These are phyloP conservation scores for Frankliniella intonsa DNA, from an alignment of 2,888 invertebrate genomes.

Conservation along the genomic window DNA sequence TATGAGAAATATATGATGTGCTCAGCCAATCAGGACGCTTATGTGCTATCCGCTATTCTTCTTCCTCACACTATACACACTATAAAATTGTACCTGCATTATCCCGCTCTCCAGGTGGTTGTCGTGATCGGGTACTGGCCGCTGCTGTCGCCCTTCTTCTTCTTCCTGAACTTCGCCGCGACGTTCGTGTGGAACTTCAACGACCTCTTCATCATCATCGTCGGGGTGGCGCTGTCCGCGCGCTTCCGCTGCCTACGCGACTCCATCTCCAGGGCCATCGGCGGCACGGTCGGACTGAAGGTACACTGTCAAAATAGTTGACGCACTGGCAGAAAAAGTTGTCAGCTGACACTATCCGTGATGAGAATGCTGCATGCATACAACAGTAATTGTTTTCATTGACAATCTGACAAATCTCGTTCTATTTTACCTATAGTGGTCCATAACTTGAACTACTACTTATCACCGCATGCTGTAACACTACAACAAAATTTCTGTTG, in stretches of 20 bases:
- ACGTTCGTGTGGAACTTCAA: constrained; percentile 42
- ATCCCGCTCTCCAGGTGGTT: background rate
- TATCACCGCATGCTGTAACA: background rate
- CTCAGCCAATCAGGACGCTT: no score
- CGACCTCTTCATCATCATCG: constrained; percentile 43
- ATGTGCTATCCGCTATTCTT: no score
- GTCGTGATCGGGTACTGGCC: background rate
- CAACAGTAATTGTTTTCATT: no score
- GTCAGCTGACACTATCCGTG: no score
- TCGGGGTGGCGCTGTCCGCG: constrained; percentile 62
- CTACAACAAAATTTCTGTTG: background rate
- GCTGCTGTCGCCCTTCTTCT: background rate
- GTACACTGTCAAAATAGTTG: background rate
- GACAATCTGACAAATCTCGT: no score
- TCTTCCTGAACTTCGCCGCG: constrained; percentile 35
- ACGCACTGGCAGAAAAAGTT: no score
- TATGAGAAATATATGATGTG: no score
- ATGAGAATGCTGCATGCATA: no score
- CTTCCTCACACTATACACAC: no score
- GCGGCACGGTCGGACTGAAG: background rate
- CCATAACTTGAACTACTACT: no score
- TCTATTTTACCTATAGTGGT: no score
- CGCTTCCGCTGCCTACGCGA: constrained; percentile 60
- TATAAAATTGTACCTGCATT: no score
- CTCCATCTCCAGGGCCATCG: background rate